Base-by-base conservation (phyloP, 1,140 invertebrate genomes). In the Ostrea edulis region DNA sequence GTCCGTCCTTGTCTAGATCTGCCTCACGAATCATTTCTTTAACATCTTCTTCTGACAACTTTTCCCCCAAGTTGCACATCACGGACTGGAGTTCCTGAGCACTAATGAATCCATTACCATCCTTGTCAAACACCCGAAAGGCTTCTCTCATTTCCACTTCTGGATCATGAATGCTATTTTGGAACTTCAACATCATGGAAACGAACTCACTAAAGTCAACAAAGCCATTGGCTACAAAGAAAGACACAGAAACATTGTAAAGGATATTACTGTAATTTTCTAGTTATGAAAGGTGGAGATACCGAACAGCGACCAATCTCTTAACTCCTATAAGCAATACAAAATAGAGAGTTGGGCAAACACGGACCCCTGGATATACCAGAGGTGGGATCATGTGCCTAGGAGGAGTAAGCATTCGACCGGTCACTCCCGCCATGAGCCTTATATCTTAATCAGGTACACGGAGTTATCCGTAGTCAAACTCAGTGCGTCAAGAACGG, bases 181-280 rank as follows among this genome's bases (percentile, higher is more conserved):
- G 99, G 97, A 99, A 99, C 94, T 98, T 97, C 92, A 98, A 98
- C 98, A 99, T 99, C 98, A 99, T 99, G 92, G 98, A 99, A 91
- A 99, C 96, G 96, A 99, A 99, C 96, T 99, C 98, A 91, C 98
- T 98, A 95, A 99, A 99, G 96, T 99, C 98, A 96, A 99, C 87
- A 8, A 81, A 87, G 20, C 91, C 91, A 84, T 90, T 91, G 22
- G 87, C 91, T 92, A 51, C 22, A 81, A 81, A 2, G 44, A 52
- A 52, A 52, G 20, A 29, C 8, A 81, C 3, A 65, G 1, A 20
- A 65, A 44, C 35, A 44, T 5, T 44, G 35, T 44, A 44, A 44
- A 44, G 35, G 35, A 44, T 44, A 5, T 5, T 5, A 44, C 5
- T 44, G 35, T 44, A 44, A 44, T 44, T n/a, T n/a, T n/a, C n/a